Evolutionary conservation across 2,888 invertebrate species (phyloP).

Genomic region (Epistrophe grossulariae): DNA sequence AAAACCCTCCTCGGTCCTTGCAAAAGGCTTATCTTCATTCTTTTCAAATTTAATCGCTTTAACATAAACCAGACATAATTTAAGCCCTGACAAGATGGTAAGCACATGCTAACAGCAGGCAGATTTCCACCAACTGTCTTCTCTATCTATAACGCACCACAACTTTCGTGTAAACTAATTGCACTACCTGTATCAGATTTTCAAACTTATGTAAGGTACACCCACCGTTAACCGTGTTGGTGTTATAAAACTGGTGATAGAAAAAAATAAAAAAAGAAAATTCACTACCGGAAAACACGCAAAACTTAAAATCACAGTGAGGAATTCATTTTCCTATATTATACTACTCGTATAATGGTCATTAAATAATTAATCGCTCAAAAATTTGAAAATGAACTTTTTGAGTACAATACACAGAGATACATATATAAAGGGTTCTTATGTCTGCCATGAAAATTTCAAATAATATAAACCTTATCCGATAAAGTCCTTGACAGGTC

Average conservation of each 20-base stretch:
- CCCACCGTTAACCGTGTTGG: conserved; percentile 27
- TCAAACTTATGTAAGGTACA: conserved; percentile 17
- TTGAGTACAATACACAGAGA: neutral
- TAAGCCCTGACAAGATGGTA: conserved; percentile 36
- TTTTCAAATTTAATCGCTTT: conserved; percentile 43
- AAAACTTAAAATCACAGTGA: conserved; percentile 44
- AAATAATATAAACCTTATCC: neutral
- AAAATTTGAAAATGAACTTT: conserved; percentile 44
- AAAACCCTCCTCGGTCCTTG: neutral
- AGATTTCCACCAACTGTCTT: conserved; percentile 1
- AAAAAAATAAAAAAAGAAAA: conserved; percentile 28
- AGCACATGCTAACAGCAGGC: neutral
- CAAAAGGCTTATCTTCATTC: conserved; percentile 3
- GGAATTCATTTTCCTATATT: conserved; percentile 40
- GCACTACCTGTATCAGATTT: conserved; percentile 51
- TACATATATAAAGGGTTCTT: neutral
- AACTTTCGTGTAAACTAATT: conserved; percentile 63
- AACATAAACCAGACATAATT: conserved; percentile 44
- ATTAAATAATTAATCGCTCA: conserved; percentile 66
- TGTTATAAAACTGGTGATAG: conserved; percentile 19
- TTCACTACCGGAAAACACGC: conserved; percentile 62
- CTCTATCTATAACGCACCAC: conserved; percentile 1
- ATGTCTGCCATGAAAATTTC: neutral
- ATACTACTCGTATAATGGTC: conserved; percentile 17
- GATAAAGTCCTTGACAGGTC: conserved; percentile 11